phyloP scores from a whole-genome alignment of 2,888 invertebrate genomes.

The Rhimphoctona megacephalus region DNA sequence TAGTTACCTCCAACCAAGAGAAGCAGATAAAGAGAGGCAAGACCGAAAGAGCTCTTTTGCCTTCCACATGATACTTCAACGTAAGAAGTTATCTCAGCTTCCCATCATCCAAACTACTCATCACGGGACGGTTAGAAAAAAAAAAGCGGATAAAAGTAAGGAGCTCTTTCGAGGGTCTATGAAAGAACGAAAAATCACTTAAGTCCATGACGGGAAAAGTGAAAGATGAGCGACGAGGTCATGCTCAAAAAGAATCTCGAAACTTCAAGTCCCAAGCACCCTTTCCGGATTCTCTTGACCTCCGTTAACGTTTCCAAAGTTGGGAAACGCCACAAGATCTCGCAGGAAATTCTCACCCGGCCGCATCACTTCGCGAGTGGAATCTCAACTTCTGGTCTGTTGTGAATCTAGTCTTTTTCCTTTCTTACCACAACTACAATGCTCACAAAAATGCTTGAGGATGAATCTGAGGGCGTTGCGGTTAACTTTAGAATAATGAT shows the following conservation, averaged over 20 bases:
- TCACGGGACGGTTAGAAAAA: conserved; percentile 1
- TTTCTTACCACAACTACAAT: not conserved
- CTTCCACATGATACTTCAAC: conserved; percentile 42
- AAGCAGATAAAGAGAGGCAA: not conserved
- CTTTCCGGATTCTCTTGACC: conserved; percentile 26
- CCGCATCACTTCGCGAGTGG: not conserved
- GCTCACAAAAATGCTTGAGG: not conserved
- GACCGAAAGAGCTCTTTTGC: conserved; percentile 34
- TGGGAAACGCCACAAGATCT: conserved; percentile 10
- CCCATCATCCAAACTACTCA: conserved; percentile 53
- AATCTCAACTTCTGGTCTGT: conserved; percentile 1
- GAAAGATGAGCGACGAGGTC: conserved; percentile 19
- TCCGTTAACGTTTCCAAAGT: conserved; percentile 6
- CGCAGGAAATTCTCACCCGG: conserved; percentile 4
- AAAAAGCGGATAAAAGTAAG: conserved; percentile 10
- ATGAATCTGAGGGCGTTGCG: not conserved
- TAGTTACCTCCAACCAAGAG: conserved; percentile 21
- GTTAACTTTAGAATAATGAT: not conserved
- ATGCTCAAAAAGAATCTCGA: conserved; percentile 26
- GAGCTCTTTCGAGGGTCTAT: not conserved
- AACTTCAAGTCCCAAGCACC: conserved; percentile 18
- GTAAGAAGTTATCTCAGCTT: conserved; percentile 53
- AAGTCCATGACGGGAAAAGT: conserved; percentile 28
- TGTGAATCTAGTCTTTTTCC: not conserved
- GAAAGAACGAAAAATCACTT: conserved; percentile 42